Base-by-base conservation (phyloP, 2,888 invertebrate species). In the Orchesella flavescens region DNA sequence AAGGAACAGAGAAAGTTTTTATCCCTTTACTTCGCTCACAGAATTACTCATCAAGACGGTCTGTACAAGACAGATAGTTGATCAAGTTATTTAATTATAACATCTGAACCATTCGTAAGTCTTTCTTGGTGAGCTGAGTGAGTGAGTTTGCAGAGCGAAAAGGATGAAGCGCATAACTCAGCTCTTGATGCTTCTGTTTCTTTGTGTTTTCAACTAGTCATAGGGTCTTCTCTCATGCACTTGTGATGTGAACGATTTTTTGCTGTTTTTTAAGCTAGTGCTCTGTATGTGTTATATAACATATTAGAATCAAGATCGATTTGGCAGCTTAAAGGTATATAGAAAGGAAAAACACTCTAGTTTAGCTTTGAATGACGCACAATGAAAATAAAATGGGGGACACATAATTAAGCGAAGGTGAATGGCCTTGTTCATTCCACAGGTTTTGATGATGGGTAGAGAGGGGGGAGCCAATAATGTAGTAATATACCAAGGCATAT, bases 71-170 rank as follows among this genome's bases (percentile, higher is more conserved):
- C 34, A 84, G 79, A 84, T 79, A 74, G 84, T 75, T 84, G 84
- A 84, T 84, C 78, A 84, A 84, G 79, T 84, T 84, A 84, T 84
- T 84, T 84, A 84, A 84, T 84, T 84, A 84, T 75, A 84, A 79
- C 84, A 84, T 79, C 84, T 74, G 71, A 84, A 83, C 77, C 68
- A 43, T 77, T 61, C 71, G 55, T 71, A 46, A 55, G 63, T 55
- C 72, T 69, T 71, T 53, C 69, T 65, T 55, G 19, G 61, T 43
- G 55, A 79, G 44, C n/a, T 9, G n/a, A 68, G 21, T 21, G 61
- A 61, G 59, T 44, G 68, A 44, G 17, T n/a, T 55, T 12, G 61
- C 24, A 21, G 13, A 75, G 46, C 24, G 71, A 78, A 53, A 44
- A 71, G 59, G 34, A 13, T 57, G n/a, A 69, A 44, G 15, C 12